These are phyloP conservation scores for Andinoacara biseriatus DNA, from an alignment of 2,113 vertebrate species.

Conservation along the genomic window DNA sequence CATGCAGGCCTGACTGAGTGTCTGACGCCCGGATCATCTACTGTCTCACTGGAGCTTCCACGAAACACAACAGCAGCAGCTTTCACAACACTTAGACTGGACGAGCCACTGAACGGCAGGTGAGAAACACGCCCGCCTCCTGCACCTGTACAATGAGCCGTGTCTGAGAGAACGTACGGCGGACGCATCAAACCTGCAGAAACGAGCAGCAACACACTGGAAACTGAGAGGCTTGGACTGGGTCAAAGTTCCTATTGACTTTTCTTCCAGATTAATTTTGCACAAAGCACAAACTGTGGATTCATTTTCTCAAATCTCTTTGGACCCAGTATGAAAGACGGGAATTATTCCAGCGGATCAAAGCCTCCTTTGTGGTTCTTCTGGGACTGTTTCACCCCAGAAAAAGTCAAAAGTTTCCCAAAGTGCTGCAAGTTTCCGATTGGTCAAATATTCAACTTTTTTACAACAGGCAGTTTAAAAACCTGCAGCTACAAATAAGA, in stretches of 20 bases:
- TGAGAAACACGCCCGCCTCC: conserved; percentile 17
- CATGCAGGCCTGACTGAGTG: conserved; percentile 56
- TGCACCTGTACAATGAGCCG: conserved; percentile 15
- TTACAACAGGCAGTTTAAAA: not conserved
- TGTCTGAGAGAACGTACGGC: not conserved
- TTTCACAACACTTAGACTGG: conserved; percentile 50
- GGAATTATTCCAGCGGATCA: not conserved
- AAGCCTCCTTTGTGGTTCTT: not conserved
- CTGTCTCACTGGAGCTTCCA: conserved; percentile 24
- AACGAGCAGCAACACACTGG: not conserved
- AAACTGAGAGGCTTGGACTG: not conserved
- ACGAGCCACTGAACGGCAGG: conserved; percentile 33
- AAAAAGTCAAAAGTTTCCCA: not conserved
- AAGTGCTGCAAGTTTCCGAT: not conserved
- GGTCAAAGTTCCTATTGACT: not conserved
- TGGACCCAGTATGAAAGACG: not conserved
- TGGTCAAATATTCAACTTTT: not conserved
- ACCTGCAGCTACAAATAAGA: not conserved
- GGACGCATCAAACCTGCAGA: not conserved
- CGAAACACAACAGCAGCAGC: conserved; percentile 37
- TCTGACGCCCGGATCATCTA: conserved; percentile 21
- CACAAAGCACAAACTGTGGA: not conserved
- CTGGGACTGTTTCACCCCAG: not conserved
- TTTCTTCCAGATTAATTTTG: not conserved
- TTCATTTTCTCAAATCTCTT: not conserved